Evolutionary conservation across 2,797 vertebrate species (phyloP), one percentile per base, ranked within the genome.

Genomic region (Varecia variegata): DNA sequence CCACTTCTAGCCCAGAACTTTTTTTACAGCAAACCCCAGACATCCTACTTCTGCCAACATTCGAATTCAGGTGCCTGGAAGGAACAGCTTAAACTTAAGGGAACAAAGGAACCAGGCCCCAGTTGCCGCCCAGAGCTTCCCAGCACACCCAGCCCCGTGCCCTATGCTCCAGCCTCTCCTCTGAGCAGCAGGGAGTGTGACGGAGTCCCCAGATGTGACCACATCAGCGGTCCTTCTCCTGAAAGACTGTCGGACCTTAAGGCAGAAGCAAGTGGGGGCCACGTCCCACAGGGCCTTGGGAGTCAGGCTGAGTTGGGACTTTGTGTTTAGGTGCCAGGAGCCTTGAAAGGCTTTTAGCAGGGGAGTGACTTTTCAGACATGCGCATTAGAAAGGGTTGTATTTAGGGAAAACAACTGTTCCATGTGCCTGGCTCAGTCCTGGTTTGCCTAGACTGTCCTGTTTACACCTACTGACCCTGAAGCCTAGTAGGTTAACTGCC

Each of bases 91-190:
- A 40, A 85, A 50, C 23, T 21, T 20, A 13, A 71, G 4, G 2
- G 35, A 60, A 40, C 11, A 5, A 54, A 56, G 32, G 60, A 15
- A 32, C n/a, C 73, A 54, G 8, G 1, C 21, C 20, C 45, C 25
- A 20, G 20, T 14, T 1, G 10, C 25, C 11, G 5, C 5, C 43
- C 30, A 2, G n/a, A 1, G 4, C 10, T 67, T 81, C 32, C 8
- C 40, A 10, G 4, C 0, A 1, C 0, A 2, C 85, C 32, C 12
- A 15, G 81, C 47, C 43, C 85, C 21, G 14, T 3, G 38, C 23
- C 35, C 43, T 13, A 0, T 1, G 25, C 12, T 6, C 56, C 73
- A 32, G n/a, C 47, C 43, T 25, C 17, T 62, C n/a, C 47, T 84
- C 8, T 6, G 79, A 50, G 32, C 43, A 85, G 23, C 43, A 9